Evolutionary conservation across 1,140 invertebrate species (phyloP).

Genomic region (Diuraphis noxia): DNA sequence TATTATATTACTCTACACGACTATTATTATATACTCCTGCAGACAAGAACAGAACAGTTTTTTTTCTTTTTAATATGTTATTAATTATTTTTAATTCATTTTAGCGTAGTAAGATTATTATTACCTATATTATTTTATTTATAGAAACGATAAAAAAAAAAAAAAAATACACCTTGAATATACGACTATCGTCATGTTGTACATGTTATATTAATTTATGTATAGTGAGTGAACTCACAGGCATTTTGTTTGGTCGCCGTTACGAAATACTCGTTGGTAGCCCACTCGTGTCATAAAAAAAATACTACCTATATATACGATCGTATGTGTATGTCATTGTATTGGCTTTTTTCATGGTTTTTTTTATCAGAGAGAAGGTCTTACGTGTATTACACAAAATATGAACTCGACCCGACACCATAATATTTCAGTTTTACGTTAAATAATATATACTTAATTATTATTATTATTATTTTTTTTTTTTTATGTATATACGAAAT

Average conservation of each 20-base stretch:
- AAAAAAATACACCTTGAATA: background rate
- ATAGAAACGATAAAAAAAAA: background rate
- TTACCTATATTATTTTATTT: background rate
- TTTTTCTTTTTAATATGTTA: constrained; percentile 7
- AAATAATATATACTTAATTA: constrained; percentile 4
- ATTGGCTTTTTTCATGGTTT: background rate
- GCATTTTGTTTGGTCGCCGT: background rate
- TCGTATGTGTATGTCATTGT: background rate
- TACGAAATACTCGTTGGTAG: background rate
- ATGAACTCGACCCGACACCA: background rate
- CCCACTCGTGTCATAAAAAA: constrained; percentile 28
- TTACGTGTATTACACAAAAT: background rate
- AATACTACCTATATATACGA: background rate
- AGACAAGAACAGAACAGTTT: background rate
- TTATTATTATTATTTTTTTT: constrained; percentile 6
- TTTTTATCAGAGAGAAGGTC: background rate
- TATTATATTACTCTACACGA: background rate
- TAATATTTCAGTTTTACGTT: background rate
- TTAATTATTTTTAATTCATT: constrained; percentile 26
- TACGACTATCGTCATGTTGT: background rate
- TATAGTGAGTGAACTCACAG: background rate
- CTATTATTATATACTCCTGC: background rate
- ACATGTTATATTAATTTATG: background rate
- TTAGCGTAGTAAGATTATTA: constrained; percentile 9
- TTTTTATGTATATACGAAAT: background rate